Evolutionary conservation across 2,113 vertebrate species (phyloP).

Genomic region (Azemiops feae): DNA sequence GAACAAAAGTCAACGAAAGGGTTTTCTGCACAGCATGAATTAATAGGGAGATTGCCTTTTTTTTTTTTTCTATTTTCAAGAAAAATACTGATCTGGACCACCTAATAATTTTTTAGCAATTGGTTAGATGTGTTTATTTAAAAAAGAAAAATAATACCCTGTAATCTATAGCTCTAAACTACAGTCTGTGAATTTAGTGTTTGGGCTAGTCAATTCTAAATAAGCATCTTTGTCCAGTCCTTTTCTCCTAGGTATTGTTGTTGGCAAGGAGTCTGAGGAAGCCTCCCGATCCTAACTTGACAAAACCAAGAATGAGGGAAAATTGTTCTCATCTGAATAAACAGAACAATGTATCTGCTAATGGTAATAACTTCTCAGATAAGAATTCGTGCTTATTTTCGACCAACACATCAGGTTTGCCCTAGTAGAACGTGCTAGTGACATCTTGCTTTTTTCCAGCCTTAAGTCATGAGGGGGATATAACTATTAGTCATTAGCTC

Average conservation of each 20-base stretch:
- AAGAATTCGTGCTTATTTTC: conserved; percentile 12
- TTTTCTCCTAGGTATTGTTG: conserved; percentile 55
- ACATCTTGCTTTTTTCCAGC: rapidly evolving
- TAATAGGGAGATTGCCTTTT: neutral
- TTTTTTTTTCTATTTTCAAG: neutral
- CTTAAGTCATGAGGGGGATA: neutral
- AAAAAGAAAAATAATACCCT: neutral
- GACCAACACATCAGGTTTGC: neutral
- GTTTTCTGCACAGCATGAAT: neutral
- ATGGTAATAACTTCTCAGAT: conserved; percentile 44
- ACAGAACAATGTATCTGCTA: conserved; percentile 48
- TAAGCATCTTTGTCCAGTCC: neutral
- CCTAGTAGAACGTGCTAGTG: rapidly evolving
- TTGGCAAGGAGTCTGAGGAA: conserved; percentile 53
- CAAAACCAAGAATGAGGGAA: conserved; percentile 58
- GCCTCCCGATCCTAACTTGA: conserved; percentile 53
- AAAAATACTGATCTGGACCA: neutral
- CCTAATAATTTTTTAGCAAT: neutral
- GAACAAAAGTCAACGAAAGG: neutral
- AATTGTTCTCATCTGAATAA: conserved; percentile 75
- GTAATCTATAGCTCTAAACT: conserved; percentile 20
- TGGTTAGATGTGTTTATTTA: neutral
- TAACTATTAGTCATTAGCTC: neutral
- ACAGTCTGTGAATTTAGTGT: neutral
- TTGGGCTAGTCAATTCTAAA: conserved; percentile 28